These are phyloP conservation scores for Cacajao melanocephalus DNA, from an alignment of 2,797 vertebrate genomes.

Conservation along the genomic window DNA sequence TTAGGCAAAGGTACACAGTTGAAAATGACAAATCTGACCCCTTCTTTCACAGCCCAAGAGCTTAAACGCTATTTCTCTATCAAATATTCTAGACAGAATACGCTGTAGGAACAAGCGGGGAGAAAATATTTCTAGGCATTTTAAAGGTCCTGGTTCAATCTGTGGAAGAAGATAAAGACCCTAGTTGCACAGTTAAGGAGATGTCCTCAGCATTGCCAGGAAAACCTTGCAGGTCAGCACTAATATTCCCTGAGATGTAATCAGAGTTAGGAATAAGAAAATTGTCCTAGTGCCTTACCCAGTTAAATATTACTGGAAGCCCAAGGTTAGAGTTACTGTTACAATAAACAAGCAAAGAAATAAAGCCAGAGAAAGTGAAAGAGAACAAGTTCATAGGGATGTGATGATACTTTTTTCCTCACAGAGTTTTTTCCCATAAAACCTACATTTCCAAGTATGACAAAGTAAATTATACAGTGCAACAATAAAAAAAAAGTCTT, in stretches of 20 bases:
- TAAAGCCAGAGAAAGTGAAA: background rate
- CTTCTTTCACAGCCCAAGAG: background rate
- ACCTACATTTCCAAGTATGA: background rate
- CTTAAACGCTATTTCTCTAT: background rate
- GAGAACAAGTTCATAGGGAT: background rate
- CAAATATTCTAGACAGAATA: background rate
- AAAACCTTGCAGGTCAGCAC: background rate
- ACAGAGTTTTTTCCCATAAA: background rate
- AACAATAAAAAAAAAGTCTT: background rate
- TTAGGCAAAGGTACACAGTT: background rate
- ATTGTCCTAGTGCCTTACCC: background rate
- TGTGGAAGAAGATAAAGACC: background rate
- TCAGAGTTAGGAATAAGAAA: background rate
- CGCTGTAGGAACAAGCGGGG: no score
- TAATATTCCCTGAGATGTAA: background rate
- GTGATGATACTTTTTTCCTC: background rate
- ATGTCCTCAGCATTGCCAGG: background rate
- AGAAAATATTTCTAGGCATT: background rate
- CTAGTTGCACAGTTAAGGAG: background rate
- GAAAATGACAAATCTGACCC: background rate
- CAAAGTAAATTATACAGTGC: background rate
- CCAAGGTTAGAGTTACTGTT: background rate
- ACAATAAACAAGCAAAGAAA: background rate
- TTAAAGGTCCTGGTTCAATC: background rate
- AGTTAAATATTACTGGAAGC: background rate